Base-by-base conservation (phyloP, 2,888 invertebrate species). In the Macrosiphum euphorbiae region DNA sequence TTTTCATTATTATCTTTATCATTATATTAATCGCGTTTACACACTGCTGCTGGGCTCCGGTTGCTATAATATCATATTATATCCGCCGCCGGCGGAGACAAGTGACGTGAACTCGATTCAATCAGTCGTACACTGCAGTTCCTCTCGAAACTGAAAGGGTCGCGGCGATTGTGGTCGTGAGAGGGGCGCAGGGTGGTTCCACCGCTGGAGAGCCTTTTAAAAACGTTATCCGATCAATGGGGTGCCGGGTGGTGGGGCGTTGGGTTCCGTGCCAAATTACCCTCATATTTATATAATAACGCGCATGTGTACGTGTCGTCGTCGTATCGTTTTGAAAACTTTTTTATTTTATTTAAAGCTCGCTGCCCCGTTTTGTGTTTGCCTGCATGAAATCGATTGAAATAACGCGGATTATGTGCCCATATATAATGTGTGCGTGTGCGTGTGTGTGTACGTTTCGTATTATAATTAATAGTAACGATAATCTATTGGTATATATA, bases 41-140 rank as follows among this genome's bases (percentile, higher is more conserved):
- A n/a, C 55, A 55, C 35, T 10, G 4, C 78, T 11, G n/a, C 13
- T 11, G 88, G 11, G 24, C 41, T 58, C 41, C 28, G 13, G 89
- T 11, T 35, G 58, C 16, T 58, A 10, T 20, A 5, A 55, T 89
- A 89, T 61, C 1, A 88, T 88, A 88, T 16, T 50, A 52, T 50
- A 58, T n/a, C 41, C 52, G 26, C 41, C 26, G 50, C 35, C 50
- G 35, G 24, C 35, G n/a, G 78, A 52, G 90, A 92, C 86, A 92
- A 88, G 92, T 92, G 92, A 92, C 92, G 92, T 52, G 88, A 92
- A 87, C 87, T 47, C 92, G 92, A 92, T 92, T 92, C 92, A 61
- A 88, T 92, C 92, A 41, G 92, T 52, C 67, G 88, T 67, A 67
- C 67, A 87, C 87, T 61, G 61, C 87, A 87, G 61, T 61, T 92